Evolutionary conservation across 2,797 vertebrate species (phyloP).

Genomic region (Typhlichthys subterraneus): DNA sequence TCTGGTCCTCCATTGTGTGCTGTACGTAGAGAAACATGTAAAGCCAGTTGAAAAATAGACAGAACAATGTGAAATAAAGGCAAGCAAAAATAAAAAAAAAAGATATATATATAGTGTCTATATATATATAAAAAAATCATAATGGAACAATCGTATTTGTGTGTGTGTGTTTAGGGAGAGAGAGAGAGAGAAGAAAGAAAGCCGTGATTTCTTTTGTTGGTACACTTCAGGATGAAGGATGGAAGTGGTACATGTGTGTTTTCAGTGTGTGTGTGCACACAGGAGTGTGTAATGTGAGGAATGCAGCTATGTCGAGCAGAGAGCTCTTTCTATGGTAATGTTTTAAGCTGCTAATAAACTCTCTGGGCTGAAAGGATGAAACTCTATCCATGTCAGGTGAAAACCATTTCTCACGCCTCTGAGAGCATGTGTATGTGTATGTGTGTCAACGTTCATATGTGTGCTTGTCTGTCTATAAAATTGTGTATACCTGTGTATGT

Average conservation of each 20-base stretch:
- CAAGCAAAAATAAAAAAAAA: not conserved
- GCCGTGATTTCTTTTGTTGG: constrained; percentile 23
- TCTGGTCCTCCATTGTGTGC: too few species aligned
- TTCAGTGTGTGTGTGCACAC: too few species aligned
- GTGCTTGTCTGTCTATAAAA: not conserved
- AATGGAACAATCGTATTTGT: not conserved
- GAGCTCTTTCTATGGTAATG: constrained; percentile 50
- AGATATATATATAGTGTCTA: too few species aligned
- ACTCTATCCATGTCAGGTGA: constrained; percentile 71
- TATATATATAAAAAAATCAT: not conserved
- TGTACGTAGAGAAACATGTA: not conserved
- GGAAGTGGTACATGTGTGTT: constrained; percentile 11
- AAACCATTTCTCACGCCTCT: constrained; percentile 63
- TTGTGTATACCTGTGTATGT: not conserved
- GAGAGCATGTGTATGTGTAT: constrained; percentile 34
- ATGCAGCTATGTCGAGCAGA: constrained; percentile 49
- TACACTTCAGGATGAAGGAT: constrained; percentile 33
- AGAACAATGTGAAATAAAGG: not conserved
- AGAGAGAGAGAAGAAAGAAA: not conserved
- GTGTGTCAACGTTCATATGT: not conserved
- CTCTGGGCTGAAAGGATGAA: constrained; percentile 57
- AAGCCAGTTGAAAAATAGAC: not conserved
- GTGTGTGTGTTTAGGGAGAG: not conserved
- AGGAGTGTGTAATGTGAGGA: constrained; percentile 28
- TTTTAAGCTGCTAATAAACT: constrained; percentile 69